These are phyloP conservation scores for Athalia cordata DNA, from an alignment of 2,888 invertebrate genomes.

Conservation along the genomic window DNA sequence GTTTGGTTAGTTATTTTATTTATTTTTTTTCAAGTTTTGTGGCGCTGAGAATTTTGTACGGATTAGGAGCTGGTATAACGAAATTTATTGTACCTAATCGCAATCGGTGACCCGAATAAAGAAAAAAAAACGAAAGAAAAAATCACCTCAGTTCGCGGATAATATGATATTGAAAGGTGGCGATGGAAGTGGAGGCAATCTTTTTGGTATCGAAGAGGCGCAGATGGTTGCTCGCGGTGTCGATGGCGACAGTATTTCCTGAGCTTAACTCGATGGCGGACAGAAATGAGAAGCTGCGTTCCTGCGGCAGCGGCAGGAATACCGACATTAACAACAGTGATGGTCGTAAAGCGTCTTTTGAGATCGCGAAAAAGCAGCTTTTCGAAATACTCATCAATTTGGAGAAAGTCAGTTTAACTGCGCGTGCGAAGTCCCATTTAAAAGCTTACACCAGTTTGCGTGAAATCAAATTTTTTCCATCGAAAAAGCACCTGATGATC, in stretches of 20 bases:
- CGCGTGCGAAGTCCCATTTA: slow-evolving; percentile 52
- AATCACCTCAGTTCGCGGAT: background rate
- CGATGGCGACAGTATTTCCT: slow-evolving; percentile 24
- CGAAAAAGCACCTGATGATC: background rate
- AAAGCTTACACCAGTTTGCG: slow-evolving; percentile 52
- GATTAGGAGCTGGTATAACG: too few relatives aligned
- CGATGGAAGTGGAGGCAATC: background rate
- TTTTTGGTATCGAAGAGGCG: slow-evolving; percentile 23
- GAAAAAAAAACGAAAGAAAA: background rate
- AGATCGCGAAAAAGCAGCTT: slow-evolving; percentile 60
- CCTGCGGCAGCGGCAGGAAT: slow-evolving; percentile 7
- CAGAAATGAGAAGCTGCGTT: slow-evolving; percentile 48
- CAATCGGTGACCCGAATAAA: too few relatives aligned
- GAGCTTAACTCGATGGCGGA: slow-evolving; percentile 56
- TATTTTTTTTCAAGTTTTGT: background rate
- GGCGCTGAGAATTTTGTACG: background rate
- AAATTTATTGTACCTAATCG: too few relatives aligned
- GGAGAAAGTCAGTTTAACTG: slow-evolving; percentile 49
- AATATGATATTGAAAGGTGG: background rate
- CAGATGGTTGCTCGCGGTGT: slow-evolving; percentile 23
- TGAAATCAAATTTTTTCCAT: slow-evolving; percentile 46
- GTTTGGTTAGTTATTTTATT: too few relatives aligned
- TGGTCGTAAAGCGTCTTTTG: slow-evolving; percentile 52
- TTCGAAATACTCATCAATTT: slow-evolving; percentile 56
- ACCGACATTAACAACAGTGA: too few relatives aligned